Evolutionary conservation across 2,797 vertebrate species (phyloP), one percentile per base, ranked within the genome.

Genomic region (Spheniscus humboldti): DNA sequence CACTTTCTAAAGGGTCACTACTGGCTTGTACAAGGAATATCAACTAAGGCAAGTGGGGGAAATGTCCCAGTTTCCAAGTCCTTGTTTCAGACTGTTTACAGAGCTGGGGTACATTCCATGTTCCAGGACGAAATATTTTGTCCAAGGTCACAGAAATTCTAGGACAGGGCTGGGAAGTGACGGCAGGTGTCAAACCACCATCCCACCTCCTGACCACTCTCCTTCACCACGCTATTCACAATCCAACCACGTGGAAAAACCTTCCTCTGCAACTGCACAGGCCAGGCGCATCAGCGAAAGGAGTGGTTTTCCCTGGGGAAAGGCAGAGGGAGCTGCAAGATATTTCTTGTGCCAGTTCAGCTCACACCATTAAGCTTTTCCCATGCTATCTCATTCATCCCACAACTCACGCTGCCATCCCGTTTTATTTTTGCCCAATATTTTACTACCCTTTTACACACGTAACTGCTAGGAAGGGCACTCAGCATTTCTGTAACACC

Each of bases 331-430:
- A 88, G 33, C 39, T 91, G 39, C 22, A 76, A 85, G 28, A 73
- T 60, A 56, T 5, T 73, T 74, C 37, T 85, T 74, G 16, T 45
- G 43, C 55, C 53, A 81, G 19, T 10, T 68, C 55, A 69, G 62
- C 20, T 76, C 77, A 91, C 6, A 76, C 35, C 30, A 53, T 48
- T 45, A 52, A 62, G 52, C 11, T 69, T 80, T 53, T 47, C 55
- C 37, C 16, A 45, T n/a, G 17, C 23, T 33, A 22, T 20, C 35
- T 47, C 3, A 0, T 47, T 87, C 2, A 0, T 67, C 56, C n/a
- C 74, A 77, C 31, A 66, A 52, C n/a, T 86, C 52, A 30, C 11
- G 23, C 28, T 48, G 18, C 31, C 35, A 78, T 13, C 24, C 13
- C 28, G 45, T 76, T 90, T 68, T 17, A 62, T 31, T 88, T 90